phyloP scores from a whole-genome alignment of 1,140 invertebrate genomes.

The Hyles vespertilio region DNA sequence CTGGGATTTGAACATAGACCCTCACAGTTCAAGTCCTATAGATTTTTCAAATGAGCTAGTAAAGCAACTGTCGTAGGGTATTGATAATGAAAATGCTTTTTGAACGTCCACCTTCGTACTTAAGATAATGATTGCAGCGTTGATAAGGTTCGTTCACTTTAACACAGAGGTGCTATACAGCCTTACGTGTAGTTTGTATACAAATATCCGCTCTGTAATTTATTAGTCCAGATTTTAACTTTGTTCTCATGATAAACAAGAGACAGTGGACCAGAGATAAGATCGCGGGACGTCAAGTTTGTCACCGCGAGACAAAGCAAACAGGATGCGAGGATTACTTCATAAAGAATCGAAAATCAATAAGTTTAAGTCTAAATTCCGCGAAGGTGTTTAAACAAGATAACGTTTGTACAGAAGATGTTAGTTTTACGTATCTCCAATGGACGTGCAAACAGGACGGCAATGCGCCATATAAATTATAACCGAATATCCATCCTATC shows the following conservation, averaged over 20 bases:
- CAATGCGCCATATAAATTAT: constrained; percentile 61
- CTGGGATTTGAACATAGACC: no score
- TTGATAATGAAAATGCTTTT: no score
- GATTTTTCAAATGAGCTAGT: no score
- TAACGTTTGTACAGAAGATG: constrained; percentile 54
- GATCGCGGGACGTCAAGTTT: constrained; percentile 16
- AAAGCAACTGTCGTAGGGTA: no score
- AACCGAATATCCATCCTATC: constrained; percentile 57
- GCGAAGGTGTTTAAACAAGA: constrained; percentile 65
- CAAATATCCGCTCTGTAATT: no score
- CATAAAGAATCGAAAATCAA: constrained; percentile 50
- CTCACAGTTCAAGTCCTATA: no score
- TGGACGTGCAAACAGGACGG: constrained; percentile 47
- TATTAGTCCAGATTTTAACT: no score
- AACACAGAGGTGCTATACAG: no score
- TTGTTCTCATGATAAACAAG: background rate
- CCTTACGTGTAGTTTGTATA: no score
- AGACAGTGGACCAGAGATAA: constrained; percentile 1
- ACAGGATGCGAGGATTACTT: constrained; percentile 43
- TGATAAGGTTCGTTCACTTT: no score
- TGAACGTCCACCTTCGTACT: no score
- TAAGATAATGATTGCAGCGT: no score
- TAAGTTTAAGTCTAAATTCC: constrained; percentile 53
- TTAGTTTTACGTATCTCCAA: constrained; percentile 61
- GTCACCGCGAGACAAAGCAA: constrained; percentile 34